Conservation (phyloP, 2,888 invertebrate species). For the Scaptomyza polygonia region DNA sequence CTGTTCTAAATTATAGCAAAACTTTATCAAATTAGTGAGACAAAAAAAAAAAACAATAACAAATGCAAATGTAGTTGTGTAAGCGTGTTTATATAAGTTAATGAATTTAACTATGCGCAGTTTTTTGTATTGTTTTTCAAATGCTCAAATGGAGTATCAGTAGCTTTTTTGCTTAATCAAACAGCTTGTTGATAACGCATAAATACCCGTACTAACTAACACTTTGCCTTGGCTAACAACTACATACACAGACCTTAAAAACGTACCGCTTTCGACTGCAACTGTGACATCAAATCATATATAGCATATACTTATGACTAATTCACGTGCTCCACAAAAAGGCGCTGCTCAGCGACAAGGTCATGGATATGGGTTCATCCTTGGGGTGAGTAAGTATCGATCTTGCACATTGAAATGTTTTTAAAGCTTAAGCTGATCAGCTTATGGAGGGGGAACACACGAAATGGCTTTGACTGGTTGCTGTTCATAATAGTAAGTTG, state of each 20-base stretch:
- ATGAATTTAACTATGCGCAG: conserved; percentile 36
- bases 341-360: conserved; percentile 36
- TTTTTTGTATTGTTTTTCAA: conserved; percentile 16
- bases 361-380: conserved; percentile 13
- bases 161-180: conserved; percentile 61
- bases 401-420: conserved; percentile 40
- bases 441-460: conserved; percentile 44
- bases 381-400: conserved; percentile 10
- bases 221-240: conserved; percentile 59
- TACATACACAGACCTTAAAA: conserved; percentile 34
- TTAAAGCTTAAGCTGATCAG: conserved; percentile 67
- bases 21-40: conserved; percentile 29
- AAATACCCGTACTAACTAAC: conserved; percentile 65
- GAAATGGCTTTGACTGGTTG: conserved; percentile 70
- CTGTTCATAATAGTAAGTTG: conserved; percentile 16
- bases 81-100: conserved; percentile 22
- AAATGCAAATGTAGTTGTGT: conserved; percentile 44
- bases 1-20: conserved; percentile 25
- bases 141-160: conserved; percentile 69
- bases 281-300: conserved; percentile 42
- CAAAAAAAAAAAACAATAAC: conserved; percentile 51
- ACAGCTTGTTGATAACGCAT: conserved; percentile 50
- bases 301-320: conserved; percentile 62
- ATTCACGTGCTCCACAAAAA: conserved; percentile 52
- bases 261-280: conserved; percentile 48